A percentile compares a stretch with the other conserved stretches of the same genome.
Conservation (phyloP, 2,113 vertebrate species). For the Egretta garzetta region DNA sequence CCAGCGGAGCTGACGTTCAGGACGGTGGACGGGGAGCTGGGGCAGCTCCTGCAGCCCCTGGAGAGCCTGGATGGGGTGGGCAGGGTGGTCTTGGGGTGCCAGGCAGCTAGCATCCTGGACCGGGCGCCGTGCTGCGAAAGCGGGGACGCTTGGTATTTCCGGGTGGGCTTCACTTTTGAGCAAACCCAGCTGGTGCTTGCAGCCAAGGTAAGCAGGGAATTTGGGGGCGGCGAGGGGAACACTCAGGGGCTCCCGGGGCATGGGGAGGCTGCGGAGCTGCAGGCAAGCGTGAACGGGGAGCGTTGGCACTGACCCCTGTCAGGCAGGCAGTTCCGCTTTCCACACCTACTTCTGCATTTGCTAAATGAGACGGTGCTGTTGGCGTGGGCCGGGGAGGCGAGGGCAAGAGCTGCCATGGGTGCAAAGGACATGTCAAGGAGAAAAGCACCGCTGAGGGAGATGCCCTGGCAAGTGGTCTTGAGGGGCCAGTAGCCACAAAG, state of each 20-base stretch:
- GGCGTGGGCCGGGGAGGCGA: fast-evolving
- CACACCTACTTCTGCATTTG: not conserved
- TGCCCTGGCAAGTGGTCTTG: fast-evolving
- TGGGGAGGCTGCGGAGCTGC: not conserved
- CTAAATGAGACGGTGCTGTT: fast-evolving
- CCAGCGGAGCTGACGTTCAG: slow-evolving; percentile 61
- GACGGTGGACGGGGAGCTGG: slow-evolving; percentile 52
- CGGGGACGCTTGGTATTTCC: slow-evolving; percentile 70
- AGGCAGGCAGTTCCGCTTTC: not conserved
- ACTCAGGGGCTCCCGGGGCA: fast-evolving
- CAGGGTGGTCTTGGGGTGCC: slow-evolving; percentile 49
- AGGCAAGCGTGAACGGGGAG: fast-evolving
- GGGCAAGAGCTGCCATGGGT: not conserved
- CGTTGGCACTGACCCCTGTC: fast-evolving
- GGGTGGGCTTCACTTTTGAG: slow-evolving; percentile 45
- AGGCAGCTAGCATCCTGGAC: slow-evolving; percentile 40
- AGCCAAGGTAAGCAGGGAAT: slow-evolving; percentile 73
- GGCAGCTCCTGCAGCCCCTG: slow-evolving; percentile 49
- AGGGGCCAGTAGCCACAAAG: fast-evolving
- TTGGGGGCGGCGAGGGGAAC: too few species aligned
- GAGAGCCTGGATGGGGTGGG: not conserved
- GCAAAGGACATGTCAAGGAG: not conserved
- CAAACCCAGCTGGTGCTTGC: slow-evolving; percentile 58
- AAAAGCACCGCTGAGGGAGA: fast-evolving
- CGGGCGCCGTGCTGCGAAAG: slow-evolving; percentile 53